Base-by-base conservation (phyloP, 2,888 invertebrate species). In the Hylaea fasciaria region DNA sequence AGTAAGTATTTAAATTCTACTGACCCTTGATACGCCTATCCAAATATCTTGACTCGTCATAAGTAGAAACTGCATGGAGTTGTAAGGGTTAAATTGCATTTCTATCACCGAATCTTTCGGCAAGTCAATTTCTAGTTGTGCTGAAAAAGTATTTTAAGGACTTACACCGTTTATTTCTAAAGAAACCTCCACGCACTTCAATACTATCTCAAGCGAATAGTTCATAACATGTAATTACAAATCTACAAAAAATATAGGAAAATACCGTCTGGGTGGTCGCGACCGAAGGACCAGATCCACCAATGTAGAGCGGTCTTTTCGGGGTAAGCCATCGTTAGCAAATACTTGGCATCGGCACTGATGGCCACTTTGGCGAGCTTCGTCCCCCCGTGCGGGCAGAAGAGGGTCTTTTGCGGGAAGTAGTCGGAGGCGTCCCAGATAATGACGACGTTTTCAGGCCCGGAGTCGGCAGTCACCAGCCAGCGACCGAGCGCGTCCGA, bases 201-300 rank as follows among this genome's bases (percentile, higher is more conserved):
- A 22, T 22, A 22, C 22, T 22, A n/a, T n/a, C n/a, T n/a, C n/a
- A n/a, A 3, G 22, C 22, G 22, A 22, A 5, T 5, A 22, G 22
- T 2, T 22, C 22, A 22, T 22, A 5, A 22, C n/a, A n/a, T n/a
- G n/a, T 22, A 22, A 22, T 22, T 22, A 22, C 22, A 22, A 22
- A 22, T 22, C 22, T 40, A 40, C 14, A 40, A 14, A 2, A 28
- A 32, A 1, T 29, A 22, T 32, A 39, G 29, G 2, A 0, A 53
- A 13, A 28, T 63, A 94, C 94, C 94, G 76, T 94, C 90, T 4
- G 94, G 93, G 46, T 76, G 70, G 11, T 93, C 87, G 9, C 71
- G 71, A 3, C 93, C 94, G 28, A 77, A 85, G 35, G 94, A 93
- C 95, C 95, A 95, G 45, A 94, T 82, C 95, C 95, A 95, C 82